phyloP scores from a whole-genome alignment of 2,797 vertebrate species.

The Clarias laeviceps region DNA sequence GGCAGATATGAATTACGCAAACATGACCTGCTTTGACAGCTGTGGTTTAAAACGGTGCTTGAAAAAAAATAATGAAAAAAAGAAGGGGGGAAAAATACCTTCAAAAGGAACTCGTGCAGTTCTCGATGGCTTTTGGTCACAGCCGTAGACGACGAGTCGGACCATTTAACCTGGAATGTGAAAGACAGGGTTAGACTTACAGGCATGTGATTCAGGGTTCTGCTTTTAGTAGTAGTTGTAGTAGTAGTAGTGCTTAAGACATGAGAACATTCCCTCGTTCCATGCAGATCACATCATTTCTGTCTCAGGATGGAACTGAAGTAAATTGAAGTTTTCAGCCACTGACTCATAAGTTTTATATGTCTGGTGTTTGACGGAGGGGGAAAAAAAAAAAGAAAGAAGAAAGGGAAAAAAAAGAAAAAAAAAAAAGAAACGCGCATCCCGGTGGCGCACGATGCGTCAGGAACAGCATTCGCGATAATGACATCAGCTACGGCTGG shows the following conservation, averaged over 20 bases:
- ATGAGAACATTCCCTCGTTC: background rate
- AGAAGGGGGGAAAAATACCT: slow-evolving; percentile 34
- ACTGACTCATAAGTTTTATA: background rate
- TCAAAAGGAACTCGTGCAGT: slow-evolving; percentile 55
- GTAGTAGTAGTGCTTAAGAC: too few species aligned
- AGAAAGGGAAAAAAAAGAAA: background rate
- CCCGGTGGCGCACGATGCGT: background rate
- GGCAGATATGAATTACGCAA: slow-evolving; percentile 11
- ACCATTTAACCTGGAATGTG: slow-evolving; percentile 57
- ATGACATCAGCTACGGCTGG: slow-evolving; percentile 27
- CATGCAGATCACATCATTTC: background rate
- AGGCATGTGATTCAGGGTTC: background rate
- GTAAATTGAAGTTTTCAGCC: background rate
- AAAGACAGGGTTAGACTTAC: slow-evolving; percentile 25
- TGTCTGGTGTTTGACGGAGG: background rate
- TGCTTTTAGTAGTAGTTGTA: background rate
- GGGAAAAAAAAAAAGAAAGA: background rate
- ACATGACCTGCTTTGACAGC: background rate
- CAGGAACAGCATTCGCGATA: background rate
- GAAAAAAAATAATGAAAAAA: too few species aligned
- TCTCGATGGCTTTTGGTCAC: slow-evolving; percentile 58
- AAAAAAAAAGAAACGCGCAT: background rate
- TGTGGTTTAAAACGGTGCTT: background rate
- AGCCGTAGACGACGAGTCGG: slow-evolving; percentile 51
- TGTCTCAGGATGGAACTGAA: background rate